Evolutionary conservation across 2,113 vertebrate species (phyloP).

Genomic region (Phalacrocorax aristotelis): DNA sequence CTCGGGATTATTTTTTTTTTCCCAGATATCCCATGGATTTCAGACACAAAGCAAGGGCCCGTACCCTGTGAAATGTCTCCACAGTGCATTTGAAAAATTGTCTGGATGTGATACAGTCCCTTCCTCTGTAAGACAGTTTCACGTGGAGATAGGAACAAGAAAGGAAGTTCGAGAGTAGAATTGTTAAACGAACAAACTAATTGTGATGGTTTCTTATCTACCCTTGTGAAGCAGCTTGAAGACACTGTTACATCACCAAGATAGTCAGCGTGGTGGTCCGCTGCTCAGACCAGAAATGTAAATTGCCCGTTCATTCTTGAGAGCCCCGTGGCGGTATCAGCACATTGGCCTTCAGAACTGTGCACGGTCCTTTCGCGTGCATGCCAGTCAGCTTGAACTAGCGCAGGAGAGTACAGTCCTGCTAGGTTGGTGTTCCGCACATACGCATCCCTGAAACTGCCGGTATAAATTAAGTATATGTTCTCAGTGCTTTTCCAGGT

Average conservation of each 20-base stretch:
- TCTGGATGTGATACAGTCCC: neutral
- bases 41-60: too few species aligned
- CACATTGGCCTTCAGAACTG: neutral
- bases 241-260: neutral
- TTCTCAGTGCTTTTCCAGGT: neutral
- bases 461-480: accelerated
- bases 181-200: too few species aligned
- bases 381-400: neutral
- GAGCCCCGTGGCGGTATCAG: neutral
- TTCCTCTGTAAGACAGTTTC: neutral
- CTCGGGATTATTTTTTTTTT: neutral
- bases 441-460: neutral
- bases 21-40: neutral
- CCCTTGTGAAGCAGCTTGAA: neutral
- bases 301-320: neutral
- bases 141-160: neutral
- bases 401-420: neutral
- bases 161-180: neutral
- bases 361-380: neutral
- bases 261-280: neutral
- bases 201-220: neutral
- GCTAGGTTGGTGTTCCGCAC: neutral
- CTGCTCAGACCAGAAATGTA: neutral
- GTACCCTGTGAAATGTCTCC: neutral
- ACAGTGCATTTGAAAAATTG: too few species aligned